A percentile compares a stretch with the other conserved stretches of the same genome.
Conservation (phyloP, 2,113 vertebrate species). For the Phylloscopus trochilus region DNA sequence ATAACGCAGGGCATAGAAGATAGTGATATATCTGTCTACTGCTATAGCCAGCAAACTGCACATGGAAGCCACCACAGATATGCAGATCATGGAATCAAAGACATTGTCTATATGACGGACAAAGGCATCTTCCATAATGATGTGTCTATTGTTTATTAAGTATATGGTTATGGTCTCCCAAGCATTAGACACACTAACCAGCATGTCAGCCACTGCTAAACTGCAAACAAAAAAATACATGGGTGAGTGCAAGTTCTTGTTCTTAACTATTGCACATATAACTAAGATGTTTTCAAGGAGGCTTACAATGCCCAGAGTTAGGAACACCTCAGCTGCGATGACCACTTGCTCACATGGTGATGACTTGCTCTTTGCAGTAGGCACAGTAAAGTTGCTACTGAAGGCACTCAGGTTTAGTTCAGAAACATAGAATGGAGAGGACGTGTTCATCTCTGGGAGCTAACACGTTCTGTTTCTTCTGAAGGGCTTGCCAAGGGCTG, state of each 20-base stretch:
- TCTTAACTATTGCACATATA: conserved; percentile 88
- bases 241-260: conserved; percentile 94
- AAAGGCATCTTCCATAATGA: conserved; percentile 87
- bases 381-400: conserved; percentile 50
- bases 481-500: conserved; percentile 15
- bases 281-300: conserved; percentile 95
- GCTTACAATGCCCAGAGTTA: conserved; percentile 90
- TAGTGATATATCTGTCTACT: conserved; percentile 91
- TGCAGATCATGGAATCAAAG: conserved; percentile 96
- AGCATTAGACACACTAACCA: conserved; percentile 92
- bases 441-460: conserved; percentile 67
- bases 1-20: conserved; percentile 93
- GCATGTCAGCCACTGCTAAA: conserved; percentile 92
- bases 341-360: conserved; percentile 82
- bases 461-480: conserved; percentile 31
- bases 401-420: conserved; percentile 66
- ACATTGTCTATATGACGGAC: conserved; percentile 92
- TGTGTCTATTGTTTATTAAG: conserved; percentile 85
- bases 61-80: conserved; percentile 96
- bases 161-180: conserved; percentile 95
- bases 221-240: conserved; percentile 98
- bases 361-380: conserved; percentile 48
- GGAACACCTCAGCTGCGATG: conserved; percentile 84
- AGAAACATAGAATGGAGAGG: conserved; percentile 43
- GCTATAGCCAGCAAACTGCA: conserved; percentile 94